Conservation (phyloP, 1,140 invertebrate genomes). For the Ganaspis sp. region DNA sequence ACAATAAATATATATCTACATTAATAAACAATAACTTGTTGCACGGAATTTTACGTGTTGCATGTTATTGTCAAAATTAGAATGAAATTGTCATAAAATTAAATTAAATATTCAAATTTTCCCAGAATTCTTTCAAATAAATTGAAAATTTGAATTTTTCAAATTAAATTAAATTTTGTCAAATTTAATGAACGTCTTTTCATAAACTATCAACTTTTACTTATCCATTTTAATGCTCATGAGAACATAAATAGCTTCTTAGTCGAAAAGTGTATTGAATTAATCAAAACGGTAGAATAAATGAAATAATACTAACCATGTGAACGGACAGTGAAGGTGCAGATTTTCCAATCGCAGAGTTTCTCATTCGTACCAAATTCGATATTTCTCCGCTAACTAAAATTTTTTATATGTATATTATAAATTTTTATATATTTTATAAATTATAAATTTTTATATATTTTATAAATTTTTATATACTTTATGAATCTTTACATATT, state of each 20-base stretch:
- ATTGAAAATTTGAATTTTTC: too few species aligned
- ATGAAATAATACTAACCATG: conserved; percentile 80
- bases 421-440: neutral
- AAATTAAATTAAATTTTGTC: too few species aligned
- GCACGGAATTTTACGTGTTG: too few species aligned
- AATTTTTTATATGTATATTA: conserved; percentile 45
- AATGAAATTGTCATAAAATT: neutral
- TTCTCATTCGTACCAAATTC: conserved; percentile 91
- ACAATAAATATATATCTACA: conserved; percentile 7
- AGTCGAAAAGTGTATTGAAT: too few species aligned
- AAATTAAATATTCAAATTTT: conserved; percentile 12
- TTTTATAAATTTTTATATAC: too few species aligned
- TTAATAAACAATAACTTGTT: too few species aligned
- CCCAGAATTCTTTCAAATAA: neutral
- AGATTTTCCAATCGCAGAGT: conserved; percentile 92
- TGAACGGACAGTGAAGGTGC: conserved; percentile 91
- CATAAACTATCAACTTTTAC: too few species aligned
- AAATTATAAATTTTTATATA: too few species aligned
- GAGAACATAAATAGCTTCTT: neutral
- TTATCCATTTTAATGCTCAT: too few species aligned
- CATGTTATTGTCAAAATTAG: neutral
- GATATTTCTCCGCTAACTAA: conserved; percentile 77
- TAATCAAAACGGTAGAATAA: too few species aligned
- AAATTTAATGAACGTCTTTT: too few species aligned
- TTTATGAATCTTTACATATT: too few species aligned